Conservation (phyloP, 2,797 vertebrate species). For the Enteromius paludinosus region DNA sequence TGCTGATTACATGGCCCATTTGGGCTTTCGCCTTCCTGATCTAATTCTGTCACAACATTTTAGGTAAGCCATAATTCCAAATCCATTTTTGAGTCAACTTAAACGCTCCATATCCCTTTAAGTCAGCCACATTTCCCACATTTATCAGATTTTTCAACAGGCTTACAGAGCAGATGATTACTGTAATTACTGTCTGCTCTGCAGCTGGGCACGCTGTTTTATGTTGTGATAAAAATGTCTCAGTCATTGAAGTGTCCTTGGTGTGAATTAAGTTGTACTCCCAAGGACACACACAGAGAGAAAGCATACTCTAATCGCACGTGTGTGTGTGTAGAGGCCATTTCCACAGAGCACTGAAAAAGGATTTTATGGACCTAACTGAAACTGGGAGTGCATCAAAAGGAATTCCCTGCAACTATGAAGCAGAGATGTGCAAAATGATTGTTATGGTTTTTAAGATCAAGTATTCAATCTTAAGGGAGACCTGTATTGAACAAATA, state of each 20-base stretch:
- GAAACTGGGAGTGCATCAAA: not conserved
- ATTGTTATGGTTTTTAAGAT: not conserved
- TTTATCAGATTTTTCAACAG: constrained; percentile 41
- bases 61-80: constrained; percentile 56
- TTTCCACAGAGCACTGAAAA: not conserved
- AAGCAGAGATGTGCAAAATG: not conserved
- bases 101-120: constrained; percentile 38
- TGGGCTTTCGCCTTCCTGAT: constrained; percentile 53
- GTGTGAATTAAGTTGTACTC: constrained; percentile 29
- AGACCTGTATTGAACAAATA: not conserved
- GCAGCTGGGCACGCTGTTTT: constrained; percentile 7
- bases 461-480: not conserved
- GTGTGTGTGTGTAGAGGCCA: not conserved
- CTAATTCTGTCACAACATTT: constrained; percentile 62
- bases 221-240: constrained; percentile 43
- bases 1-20: constrained; percentile 54
- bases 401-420: constrained; percentile 3
- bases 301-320: not conserved
- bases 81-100: constrained; percentile 49
- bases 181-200: constrained; percentile 45
- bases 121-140: constrained; percentile 40
- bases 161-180: constrained; percentile 39
- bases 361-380: constrained; percentile 2
- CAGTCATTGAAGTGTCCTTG: constrained; percentile 38
- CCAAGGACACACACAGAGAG: constrained; percentile 19